Evolutionary conservation across 2,113 vertebrate genomes (phyloP), one percentile per base, ranked within the genome.

Genomic region (Reinhardtius hippoglossoides): DNA sequence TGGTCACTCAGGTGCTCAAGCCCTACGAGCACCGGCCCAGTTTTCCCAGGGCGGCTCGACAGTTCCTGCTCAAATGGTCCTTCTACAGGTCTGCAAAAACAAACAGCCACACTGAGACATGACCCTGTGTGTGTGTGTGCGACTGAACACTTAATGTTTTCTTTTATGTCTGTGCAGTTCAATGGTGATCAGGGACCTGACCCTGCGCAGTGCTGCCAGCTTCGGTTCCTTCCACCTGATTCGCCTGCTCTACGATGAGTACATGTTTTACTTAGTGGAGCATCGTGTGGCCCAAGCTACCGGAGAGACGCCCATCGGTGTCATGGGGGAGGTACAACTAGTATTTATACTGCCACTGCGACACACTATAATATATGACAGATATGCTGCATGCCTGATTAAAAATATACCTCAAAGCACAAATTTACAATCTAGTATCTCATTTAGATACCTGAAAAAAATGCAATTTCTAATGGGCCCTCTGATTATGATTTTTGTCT

Each of bases 201-300:
- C 98, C 63, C 91, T 99, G 74, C 97, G 98, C 86, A 99, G 98
- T 1, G 98, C 98, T 0, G 98, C 97, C 89, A 99, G 98, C 90
- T 99, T 99, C 0, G 98, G 98, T 44, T 99, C 98, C 85, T 99
- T 99, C 93, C 98, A 99, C 93, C 94, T 99, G 75, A 99, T 99
- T 85, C 96, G 98, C 55, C 95, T 99, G 88, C 96, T 99, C 1
- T 99, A 99, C 0, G 98, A 99, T 0, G 98, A 99, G 82, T 99
- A 99, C 94, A 99, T 99, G 98, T 99, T 99, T 91, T 99, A 99
- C 90, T 94, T 99, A 86, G 98, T 99, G 64, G 98, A 99, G 90
- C 97, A 98, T 52, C 97, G 98, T 0, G 98, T 99, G 7, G 98
- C 98, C 14, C 95, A 97, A 79, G 98, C 97, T 0, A 97, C 97